phyloP scores from a whole-genome alignment of 2,113 vertebrate genomes.

The Hippoglossus stenolepis region DNA sequence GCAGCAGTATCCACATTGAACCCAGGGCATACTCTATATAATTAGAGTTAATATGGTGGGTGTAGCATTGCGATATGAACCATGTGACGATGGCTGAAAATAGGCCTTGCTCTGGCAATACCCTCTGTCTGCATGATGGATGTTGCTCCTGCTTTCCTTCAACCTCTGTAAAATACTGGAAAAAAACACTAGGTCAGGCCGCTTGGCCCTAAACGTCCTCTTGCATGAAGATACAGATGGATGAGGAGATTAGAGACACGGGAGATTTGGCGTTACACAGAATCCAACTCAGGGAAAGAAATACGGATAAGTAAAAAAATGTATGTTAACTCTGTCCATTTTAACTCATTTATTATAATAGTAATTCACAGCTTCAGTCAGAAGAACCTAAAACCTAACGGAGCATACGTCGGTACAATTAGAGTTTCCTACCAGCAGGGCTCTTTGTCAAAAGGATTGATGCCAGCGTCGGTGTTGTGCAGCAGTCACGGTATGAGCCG shows the following conservation, averaged over 20 bases:
- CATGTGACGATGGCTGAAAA: constrained; percentile 58
- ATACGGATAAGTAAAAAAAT: constrained; percentile 1
- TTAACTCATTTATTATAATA: constrained; percentile 4
- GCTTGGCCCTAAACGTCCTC: constrained; percentile 30
- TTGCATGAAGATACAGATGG: constrained; percentile 40
- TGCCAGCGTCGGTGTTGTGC: neutral
- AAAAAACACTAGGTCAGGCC: constrained; percentile 55
- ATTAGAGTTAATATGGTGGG: constrained; percentile 26
- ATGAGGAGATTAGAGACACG: constrained; percentile 16
- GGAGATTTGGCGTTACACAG: constrained; percentile 1
- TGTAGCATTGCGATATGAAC: constrained; percentile 26
- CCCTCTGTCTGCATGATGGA: constrained; percentile 70
- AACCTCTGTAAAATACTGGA: constrained; percentile 55
- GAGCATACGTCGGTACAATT: neutral
- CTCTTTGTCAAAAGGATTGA: constrained; percentile 22
- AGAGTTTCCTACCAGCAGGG: constrained; percentile 10
- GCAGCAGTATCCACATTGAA: neutral
- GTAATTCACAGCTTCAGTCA: constrained; percentile 20
- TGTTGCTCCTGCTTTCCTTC: constrained; percentile 56
- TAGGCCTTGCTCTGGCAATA: constrained; percentile 60
- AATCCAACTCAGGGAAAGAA: constrained; percentile 13
- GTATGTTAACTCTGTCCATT: neutral
- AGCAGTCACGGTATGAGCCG: constrained; percentile 3
- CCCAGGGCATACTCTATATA: neutral
- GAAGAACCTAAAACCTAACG: neutral